Base-by-base conservation (phyloP, 2,113 vertebrate genomes). In the Chamaea fasciata region DNA sequence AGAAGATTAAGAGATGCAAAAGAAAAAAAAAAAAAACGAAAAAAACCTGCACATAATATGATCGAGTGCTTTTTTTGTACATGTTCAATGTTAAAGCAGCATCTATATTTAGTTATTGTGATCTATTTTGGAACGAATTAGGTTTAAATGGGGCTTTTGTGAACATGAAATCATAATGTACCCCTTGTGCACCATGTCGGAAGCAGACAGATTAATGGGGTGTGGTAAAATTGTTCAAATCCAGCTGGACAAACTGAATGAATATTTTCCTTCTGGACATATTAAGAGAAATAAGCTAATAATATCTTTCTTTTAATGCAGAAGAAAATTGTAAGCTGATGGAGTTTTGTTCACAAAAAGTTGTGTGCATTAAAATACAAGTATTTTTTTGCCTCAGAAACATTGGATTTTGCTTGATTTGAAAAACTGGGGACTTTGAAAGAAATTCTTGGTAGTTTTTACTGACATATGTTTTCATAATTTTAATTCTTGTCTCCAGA, bases 401-500 rank as follows among this genome's bases (percentile, higher is more conserved):
- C 5, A 63, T 2, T 68, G 11, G 42, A 37, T 92, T 50, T 35
- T 20, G 42, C 7, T 30, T 88, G n/a, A 67, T 71, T 64, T 74
- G 19, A 73, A 86, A 92, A 94, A 41, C 26, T 1, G 18, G 44
- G 12, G 78, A 27, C 9, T 79, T 39, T 59, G 52, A 87, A 87
- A 95, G 49, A 33, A 95, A 92, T 46, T 10, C 56, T 50, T 81
- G 3, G 21, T 78, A 77, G n/a, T 4, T 92, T 93, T 89, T 80
- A 84, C 67, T 94, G 87, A 47, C 17, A 14, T 73, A 22, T 8
- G 4, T 56, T 16, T 91, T 90, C 53, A 22, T 80, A 28, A 90
- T 81, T 96, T 93, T 94, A 91, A 87, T 19, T 74, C 52, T 75
- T 92, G 3, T 56, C 59, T 92, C 17, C 63, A 86, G n/a, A 92